Percentiles rank a stretch among this genome's conserved stretches.
Evolutionary conservation across 2,888 invertebrate species (phyloP).

Genomic region (Drosophila demipolita): DNA sequence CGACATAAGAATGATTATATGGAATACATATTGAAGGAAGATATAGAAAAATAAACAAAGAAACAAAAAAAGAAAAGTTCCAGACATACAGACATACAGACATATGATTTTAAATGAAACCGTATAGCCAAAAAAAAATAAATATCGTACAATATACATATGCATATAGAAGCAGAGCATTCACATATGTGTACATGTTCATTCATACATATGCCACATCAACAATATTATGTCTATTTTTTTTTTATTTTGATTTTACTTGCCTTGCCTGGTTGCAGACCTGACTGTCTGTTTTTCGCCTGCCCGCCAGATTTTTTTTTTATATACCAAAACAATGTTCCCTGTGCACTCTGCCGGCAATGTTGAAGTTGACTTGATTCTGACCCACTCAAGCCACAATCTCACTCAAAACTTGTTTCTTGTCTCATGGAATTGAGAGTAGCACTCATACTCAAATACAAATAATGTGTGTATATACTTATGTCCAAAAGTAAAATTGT

Average conservation of each 20-base stretch:
- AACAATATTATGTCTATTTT: conserved; percentile 27
- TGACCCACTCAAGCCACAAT: conserved; percentile 43
- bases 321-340: conserved; percentile 42
- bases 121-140: conserved; percentile 26
- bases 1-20: neutral
- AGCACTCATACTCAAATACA: conserved; percentile 1
- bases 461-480: neutral
- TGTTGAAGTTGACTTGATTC: conserved; percentile 45
- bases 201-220: conserved; percentile 20
- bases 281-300: conserved; percentile 14
- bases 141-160: neutral
- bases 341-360: conserved; percentile 27
- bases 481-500: conserved; percentile 6
- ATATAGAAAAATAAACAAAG: conserved; percentile 40
- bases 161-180: neutral
- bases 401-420: conserved; percentile 61
- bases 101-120: conserved; percentile 12
- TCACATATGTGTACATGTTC: neutral
- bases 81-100: conserved; percentile 5
- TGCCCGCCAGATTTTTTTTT: conserved; percentile 4
- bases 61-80: conserved; percentile 5
- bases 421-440: conserved; percentile 6
- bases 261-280: conserved; percentile 15
- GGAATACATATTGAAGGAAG: conserved; percentile 4
- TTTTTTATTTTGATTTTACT: conserved; percentile 19